Evolutionary conservation across 2,113 vertebrate genomes (phyloP).

Genomic region (Ginglymostoma cirratum): DNA sequence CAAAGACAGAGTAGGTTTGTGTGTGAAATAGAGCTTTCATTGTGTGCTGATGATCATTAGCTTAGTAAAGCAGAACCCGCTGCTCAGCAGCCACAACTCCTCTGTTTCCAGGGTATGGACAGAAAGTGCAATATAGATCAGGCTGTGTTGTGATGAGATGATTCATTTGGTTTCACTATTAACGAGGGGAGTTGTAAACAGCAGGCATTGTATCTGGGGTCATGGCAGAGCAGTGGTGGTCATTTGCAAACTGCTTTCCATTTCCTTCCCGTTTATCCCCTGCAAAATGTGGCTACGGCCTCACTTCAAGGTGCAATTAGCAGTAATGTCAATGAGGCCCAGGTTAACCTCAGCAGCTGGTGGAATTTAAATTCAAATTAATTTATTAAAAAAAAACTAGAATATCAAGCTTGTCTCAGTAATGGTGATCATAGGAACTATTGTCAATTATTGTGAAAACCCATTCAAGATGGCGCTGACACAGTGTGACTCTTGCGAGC

Average conservation of each 20-base stretch:
- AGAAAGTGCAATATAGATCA: not conserved
- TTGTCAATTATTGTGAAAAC: too few species aligned
- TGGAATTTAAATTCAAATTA: too few species aligned
- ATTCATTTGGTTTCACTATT: not conserved
- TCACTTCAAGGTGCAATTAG: not conserved
- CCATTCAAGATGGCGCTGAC: too few species aligned
- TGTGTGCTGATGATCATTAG: not conserved
- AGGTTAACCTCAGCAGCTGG: too few species aligned
- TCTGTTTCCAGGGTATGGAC: not conserved
- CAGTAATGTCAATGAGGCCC: too few species aligned
- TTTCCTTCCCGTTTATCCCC: not conserved
- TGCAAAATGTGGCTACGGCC: not conserved
- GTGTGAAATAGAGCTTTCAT: not conserved
- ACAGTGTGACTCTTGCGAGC: too few species aligned
- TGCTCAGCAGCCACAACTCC: too few species aligned
- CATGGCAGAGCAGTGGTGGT: not conserved
- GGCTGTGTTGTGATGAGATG: too few species aligned
- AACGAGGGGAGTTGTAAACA: not conserved
- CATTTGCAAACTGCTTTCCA: not conserved
- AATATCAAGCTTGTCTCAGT: too few species aligned
- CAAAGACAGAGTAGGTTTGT: not conserved
- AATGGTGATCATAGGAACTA: too few species aligned
- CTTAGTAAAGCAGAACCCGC: too few species aligned
- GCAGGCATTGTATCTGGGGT: not conserved
- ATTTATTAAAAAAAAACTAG: too few species aligned